These are phyloP conservation scores for Oppia nitens DNA, from an alignment of 1,140 invertebrate genomes.

Conservation along the genomic window DNA sequence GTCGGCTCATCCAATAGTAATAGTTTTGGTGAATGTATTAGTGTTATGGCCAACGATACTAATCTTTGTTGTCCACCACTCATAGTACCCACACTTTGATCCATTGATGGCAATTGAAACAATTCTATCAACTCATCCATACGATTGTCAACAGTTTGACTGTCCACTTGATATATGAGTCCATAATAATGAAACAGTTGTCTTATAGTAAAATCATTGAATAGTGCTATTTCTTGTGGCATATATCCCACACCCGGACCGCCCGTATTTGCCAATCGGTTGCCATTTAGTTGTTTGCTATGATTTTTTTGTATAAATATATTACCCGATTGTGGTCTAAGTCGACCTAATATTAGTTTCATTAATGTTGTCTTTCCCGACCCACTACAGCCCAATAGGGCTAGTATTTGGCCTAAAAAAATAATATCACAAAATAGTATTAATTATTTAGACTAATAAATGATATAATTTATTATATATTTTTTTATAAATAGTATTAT, in stretches of 20 bases:
- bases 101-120: constrained; percentile 13
- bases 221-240: constrained; percentile 76
- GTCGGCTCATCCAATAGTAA: constrained; percentile 15
- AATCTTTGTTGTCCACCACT: constrained; percentile 78
- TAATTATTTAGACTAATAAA: no score
- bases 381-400: constrained; percentile 50
- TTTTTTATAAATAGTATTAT: no score
- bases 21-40: constrained; percentile 44
- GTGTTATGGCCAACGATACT: constrained; percentile 75
- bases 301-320: constrained; percentile 5
- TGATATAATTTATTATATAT: no score
- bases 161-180: constrained; percentile 77
- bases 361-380: constrained; percentile 35
- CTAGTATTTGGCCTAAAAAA: constrained; percentile 38
- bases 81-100: background rate
- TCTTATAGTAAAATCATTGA: constrained; percentile 78
- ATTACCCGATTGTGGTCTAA: background rate
- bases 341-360: constrained; percentile 23
- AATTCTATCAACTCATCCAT: constrained; percentile 48
- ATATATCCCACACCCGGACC: constrained; percentile 67
- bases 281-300: constrained; percentile 22
- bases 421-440: no score
- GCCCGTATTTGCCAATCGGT: constrained; percentile 68
- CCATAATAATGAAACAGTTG: constrained; percentile 92
- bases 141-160: constrained; percentile 35